Base-by-base conservation (phyloP, 2,113 vertebrate species). In the Cyprinus carpio region DNA sequence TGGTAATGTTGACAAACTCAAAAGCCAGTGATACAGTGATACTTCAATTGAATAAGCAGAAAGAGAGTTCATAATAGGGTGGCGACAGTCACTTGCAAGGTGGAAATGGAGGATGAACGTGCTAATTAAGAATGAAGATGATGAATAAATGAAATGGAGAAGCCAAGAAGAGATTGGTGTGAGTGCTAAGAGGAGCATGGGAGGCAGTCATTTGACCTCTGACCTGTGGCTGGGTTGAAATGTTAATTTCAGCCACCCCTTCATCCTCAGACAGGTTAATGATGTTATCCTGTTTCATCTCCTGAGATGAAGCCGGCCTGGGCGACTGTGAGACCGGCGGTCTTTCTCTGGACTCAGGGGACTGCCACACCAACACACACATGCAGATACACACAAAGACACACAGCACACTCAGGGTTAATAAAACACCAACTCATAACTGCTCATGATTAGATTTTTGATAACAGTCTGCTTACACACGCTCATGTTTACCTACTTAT, bases 271-370 rank as follows among this genome's bases (percentile, higher is more conserved):
- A 95, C 90, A 93, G 89, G 92, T 92, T 94, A 92, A 96, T 94
- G 93, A 92, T 95, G 89, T 95, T 94, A 88, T 96, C 95, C 91
- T 94, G 94, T 93, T 96, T 95, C 90, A 92, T 88, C 87, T 97
- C 97, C 90, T 96, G 97, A 91, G 95, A 96, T 1, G 96, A 96
- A 83, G 96, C 95, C 84, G 95, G 93, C 92, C 96, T 96, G 91
- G 96, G 95, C 46, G 96, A 96, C 81, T 96, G 97, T 80, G 96
- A 96, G 76, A 95, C 95, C 2, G 96, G 97, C 78, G 95, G 95
- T 37, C 95, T 96, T 88, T 94, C 96, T 91, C 93, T 96, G 91
- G 95, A 37, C 34, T 37, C 34, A 37, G 34, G 4, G 34, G 34
- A 93, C 96, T 97, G 95, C 83, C 84, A 83, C 34, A 88, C 6